Base-by-base conservation (phyloP, 1,140 invertebrate genomes). In the Aleiodes sp. region DNA sequence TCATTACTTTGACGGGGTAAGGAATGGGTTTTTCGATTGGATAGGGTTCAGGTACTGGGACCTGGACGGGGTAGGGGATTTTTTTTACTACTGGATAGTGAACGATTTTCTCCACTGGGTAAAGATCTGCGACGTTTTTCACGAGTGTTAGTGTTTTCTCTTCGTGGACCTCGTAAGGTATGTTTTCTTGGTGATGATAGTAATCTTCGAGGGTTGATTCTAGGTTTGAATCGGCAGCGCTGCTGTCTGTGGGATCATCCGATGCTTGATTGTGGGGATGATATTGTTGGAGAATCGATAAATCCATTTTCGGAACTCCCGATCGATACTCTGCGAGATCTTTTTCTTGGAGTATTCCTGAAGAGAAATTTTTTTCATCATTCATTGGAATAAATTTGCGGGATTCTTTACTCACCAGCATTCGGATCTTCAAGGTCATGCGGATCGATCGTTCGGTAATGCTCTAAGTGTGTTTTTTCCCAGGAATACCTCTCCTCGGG, bases 21-120 rank as follows among this genome's bases (percentile, higher is more conserved):
- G 81, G 84, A 7, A 86, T 68, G 9, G 79, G 74, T 64, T 85
- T 84, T 56, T 85, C 82, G 1, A 87, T 68, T 0, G 84, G 59
- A 16, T 80, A 86, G 0, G 90, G 90, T 77, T 91, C 90, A 3
- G 90, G 88, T 28, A 92, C 88, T 10, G 90, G 88, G 0, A 92
- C 89, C 65, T 90, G 88, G 2, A 88, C 86, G 0, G 79, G 81
- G 67, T 83, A 87, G 1, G 76, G 79, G 19, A 84, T 71, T 1
- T 82, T 84, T 52, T 85, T 87, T 0, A 83, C 68, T 0, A 87
- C 72, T 0, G 85, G 85, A 59, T 85, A 82, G 12, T 74, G 80
- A 1, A 85, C 65, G 4, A 79, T 82, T 39, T 84, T 87, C 12
- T 86, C 81, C 0, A 87, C 81, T 4, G 85, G 82, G 52, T 84